Base-by-base conservation (phyloP, 2,797 vertebrate species). In the Acanthis flammea region DNA sequence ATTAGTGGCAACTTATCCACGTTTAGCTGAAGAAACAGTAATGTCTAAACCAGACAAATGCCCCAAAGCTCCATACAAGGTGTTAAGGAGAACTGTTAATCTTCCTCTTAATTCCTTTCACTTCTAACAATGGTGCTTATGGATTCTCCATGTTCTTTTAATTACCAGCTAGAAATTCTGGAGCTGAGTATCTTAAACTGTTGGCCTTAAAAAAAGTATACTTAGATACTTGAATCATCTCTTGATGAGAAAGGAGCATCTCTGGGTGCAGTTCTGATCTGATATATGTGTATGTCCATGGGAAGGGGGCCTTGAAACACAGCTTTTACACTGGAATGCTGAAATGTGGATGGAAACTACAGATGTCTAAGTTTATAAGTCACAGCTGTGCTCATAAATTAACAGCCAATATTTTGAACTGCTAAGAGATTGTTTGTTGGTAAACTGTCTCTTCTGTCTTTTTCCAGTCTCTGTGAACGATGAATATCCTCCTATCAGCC, bases 341-440 rank as follows among this genome's bases (percentile, higher is more conserved):
- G 63, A 68, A 79, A 66, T 82, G 44, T 70, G 51, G 30, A 21
- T 79, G n/a, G 71, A 91, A 94, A 73, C 91, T 89, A 51, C 55
- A 55, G 71, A 73, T 81, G 77, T 76, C 77, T 87, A n/a, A 58
- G 77, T 92, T 96, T 95, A 19, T 54, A 93, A 94, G 51, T 88
- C 37, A 27, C 88, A 94, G 91, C 91, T 95, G 92, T 70, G 74
- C 80, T 94, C 60, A 21, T 95, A 94, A 95, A 91, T 92, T 90
- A 93, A 35, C 77, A 89, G 89, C 70, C 62, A 91, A 31, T 89
- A 82, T 92, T 96, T 77, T 82, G 74, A 91, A 33, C 91, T 94
- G 88, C 58, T 66, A 42, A 79, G 86, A 89, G 88, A 63, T 53
- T 90, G 87, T 93, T 88, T 93, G 84, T 91, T 92, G 41, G 67